These are phyloP conservation scores for Omphaloscelis lunosa DNA, from an alignment of 2,888 invertebrate species.

Conservation along the genomic window DNA sequence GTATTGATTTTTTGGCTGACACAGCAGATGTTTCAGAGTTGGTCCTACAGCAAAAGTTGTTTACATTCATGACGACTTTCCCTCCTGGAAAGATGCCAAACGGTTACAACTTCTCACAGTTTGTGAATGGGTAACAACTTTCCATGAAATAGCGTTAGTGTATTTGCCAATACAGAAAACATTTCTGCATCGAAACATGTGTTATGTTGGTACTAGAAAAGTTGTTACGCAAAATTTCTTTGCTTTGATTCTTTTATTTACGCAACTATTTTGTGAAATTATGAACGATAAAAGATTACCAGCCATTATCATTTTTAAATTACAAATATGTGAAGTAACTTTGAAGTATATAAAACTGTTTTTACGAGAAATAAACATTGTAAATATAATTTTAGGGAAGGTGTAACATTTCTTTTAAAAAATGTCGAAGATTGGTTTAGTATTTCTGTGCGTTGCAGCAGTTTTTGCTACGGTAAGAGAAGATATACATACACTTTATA, in stretches of 20 bases:
- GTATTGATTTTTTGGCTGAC: too few species aligned
- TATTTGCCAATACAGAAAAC: background rate
- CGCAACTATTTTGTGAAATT: conserved; percentile 36
- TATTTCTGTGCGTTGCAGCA: conserved; percentile 32
- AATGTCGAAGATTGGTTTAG: conserved; percentile 56
- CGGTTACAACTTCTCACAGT: background rate
- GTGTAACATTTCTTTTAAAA: conserved; percentile 37
- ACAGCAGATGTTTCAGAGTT: too few species aligned
- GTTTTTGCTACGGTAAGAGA: conserved; percentile 57
- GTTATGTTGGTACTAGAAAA: background rate
- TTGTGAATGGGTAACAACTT: too few species aligned
- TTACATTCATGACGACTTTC: too few species aligned
- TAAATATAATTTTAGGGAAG: conserved; percentile 60
- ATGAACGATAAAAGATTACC: conserved; percentile 41
- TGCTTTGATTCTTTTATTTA: conserved; percentile 18
- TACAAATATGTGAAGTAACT: conserved; percentile 60
- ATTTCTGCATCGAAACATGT: background rate
- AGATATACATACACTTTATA: background rate
- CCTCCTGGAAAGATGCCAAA: background rate
- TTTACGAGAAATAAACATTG: conserved; percentile 49
- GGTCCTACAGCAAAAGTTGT: too few species aligned
- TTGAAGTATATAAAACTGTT: conserved; percentile 63
- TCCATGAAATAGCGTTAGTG: background rate
- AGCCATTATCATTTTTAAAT: conserved; percentile 34
- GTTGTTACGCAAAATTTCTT: conserved; percentile 50